Conservation (phyloP, 2,888 invertebrate genomes). For the Ctena decussata region DNA sequence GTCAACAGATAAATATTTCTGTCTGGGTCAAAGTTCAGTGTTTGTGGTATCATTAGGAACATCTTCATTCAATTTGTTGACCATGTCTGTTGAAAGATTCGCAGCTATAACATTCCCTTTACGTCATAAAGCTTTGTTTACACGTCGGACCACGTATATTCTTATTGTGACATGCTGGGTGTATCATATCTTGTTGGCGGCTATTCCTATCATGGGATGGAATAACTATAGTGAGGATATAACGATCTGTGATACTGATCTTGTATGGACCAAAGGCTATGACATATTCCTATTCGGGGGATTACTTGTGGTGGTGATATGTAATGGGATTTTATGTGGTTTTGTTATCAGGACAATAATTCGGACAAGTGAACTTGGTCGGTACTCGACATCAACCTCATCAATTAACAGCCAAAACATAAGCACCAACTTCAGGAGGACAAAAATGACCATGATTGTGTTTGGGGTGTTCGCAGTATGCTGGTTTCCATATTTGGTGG, state of each 20-base stretch:
- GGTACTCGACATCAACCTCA: not conserved
- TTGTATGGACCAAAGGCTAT: slow-evolving; percentile 47
- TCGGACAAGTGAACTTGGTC: not conserved
- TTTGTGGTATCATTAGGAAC: slow-evolving; percentile 56
- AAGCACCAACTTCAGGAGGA: slow-evolving; percentile 26
- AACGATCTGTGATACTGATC: slow-evolving; percentile 42
- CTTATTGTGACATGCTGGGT: slow-evolving; percentile 42
- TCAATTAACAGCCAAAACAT: slow-evolving; percentile 19
- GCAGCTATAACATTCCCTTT: slow-evolving; percentile 42
- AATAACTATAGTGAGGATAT: slow-evolving; percentile 38
- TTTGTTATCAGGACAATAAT: slow-evolving; percentile 35
- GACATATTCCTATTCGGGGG: slow-evolving; percentile 45
- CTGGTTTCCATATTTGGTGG: slow-evolving; percentile 47
- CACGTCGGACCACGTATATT: slow-evolving; percentile 34
- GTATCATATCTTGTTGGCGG: slow-evolving; percentile 42
- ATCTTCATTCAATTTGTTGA: slow-evolving; percentile 44
- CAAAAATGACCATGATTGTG: slow-evolving; percentile 49
- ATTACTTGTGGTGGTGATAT: slow-evolving; percentile 32
- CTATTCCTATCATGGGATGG: slow-evolving; percentile 46
- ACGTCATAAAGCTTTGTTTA: slow-evolving; percentile 36
- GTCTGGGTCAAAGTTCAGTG: slow-evolving; percentile 40
- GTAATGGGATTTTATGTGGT: slow-evolving; percentile 44
- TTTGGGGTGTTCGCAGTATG: slow-evolving; percentile 48
- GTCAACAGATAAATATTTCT: slow-evolving; percentile 41
- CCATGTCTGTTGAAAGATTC: slow-evolving; percentile 52